Evolutionary conservation across 2,797 vertebrate species (phyloP), one percentile per base, ranked within the genome.

Genomic region (Acanthurus tractus): DNA sequence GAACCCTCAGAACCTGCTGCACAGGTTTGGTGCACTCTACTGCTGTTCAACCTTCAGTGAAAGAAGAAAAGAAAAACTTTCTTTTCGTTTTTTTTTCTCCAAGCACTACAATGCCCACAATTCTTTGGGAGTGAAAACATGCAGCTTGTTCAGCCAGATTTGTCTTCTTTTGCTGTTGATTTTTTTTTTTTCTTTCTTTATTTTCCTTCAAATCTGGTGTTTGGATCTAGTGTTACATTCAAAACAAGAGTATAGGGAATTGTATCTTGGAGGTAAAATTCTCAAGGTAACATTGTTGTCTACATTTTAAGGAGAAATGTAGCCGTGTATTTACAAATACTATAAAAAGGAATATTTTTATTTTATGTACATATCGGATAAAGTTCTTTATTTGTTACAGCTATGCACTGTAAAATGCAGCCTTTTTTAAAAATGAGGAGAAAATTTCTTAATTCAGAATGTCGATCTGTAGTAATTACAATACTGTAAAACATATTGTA

Each of bases 371-470:
- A 99, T 98, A 97, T 93, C 95, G 91, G 94, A 97, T 89, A 84
- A 96, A 93, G 95, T 96, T 97, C 94, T 97, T 97, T 97, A 96
- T 99, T 99, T 97, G 97, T 99, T 99, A 98, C 97, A 97, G 98
- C 98, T 99, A 99, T 99, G 98, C 98, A 99, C 98, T 99, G 98
- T 99, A 99, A 95, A 98, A 99, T 95, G 96, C 97, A 98, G 97
- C 97, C 96, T 99, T 98, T 99, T 97, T 97, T 96, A 82, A 89
- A 90, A 96, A 96, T 93, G 94, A 95, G 93, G 94, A 95, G 90
- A 96, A 92, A 87, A 96, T 98, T 99, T 99, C 97, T 98, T 98
- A 98, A 98, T 96, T 94, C 93, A 96, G 95, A 99, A 96, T 99
- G 98, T 97, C 93, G 92, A 96, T 97, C 96, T 97, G 96, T 98